Base-by-base conservation (phyloP, 1,140 invertebrate species). In the Linepithema humile region DNA sequence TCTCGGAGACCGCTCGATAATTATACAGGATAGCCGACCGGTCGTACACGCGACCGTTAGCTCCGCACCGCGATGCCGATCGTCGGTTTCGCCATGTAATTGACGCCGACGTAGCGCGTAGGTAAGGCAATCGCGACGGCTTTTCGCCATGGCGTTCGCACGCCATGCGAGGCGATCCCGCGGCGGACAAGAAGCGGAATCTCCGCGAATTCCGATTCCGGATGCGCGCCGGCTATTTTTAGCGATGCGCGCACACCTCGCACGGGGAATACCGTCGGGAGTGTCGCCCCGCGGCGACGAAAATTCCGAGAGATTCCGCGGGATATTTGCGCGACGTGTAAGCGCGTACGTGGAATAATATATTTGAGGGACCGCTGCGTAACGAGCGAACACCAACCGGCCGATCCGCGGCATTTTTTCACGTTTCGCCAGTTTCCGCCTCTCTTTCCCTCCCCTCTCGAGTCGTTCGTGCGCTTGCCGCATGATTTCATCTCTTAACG, bases 211-310 rank as follows among this genome's bases (percentile, higher is more conserved):
- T 38, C 60, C 62, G 60, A 67, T 67, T 67, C 75, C 20, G 26
- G 73, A 50, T 65, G 20, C 32, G 43, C 60, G 40, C 26, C 0
- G 29, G 64, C 55, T 74, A 82, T 82, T 82, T 72, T 82, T 48
- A 72, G 69, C 78, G 78, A 74, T 74, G 78, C 70, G 67, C 69
- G 78, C 78, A 74, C 20, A 88, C 67, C 69, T 87, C 35, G 35
- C 43, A 74, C 78, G 69, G 72, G 2, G 59, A 78, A 78, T 38
- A 6, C 12, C 45, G 20, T n/a, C n/a, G 26, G n/a, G 32, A 38
- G 29, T 20, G 40, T 3, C 12, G 20, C 17, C 3, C 40, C 26
- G 53, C 12, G 6, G n/a, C 20, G 0, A 32, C 50, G 45, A 50
- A 62, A 64, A 48, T 35, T 38, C n/a, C 1, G 29, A 60, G 32